phyloP scores from a whole-genome alignment of 1,140 invertebrate species.

The Pachypsylla venusta region DNA sequence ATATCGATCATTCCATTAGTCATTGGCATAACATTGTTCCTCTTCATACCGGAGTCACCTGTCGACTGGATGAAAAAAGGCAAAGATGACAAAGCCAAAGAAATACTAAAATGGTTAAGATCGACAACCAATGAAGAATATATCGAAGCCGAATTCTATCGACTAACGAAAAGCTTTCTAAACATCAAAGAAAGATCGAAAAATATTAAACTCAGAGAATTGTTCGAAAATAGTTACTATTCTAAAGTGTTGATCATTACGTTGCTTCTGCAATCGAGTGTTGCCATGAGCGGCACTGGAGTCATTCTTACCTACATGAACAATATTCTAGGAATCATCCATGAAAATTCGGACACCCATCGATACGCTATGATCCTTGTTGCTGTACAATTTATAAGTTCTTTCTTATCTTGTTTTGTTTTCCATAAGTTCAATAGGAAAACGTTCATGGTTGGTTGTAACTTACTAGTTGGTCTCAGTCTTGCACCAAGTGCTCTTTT shows the following conservation, averaged over 20 bases:
- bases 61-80: no score
- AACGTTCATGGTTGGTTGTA: background rate
- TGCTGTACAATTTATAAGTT: background rate
- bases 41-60: no score
- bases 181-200: background rate
- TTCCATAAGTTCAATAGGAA: constrained; percentile 6
- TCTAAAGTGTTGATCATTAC: background rate
- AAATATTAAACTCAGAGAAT: background rate
- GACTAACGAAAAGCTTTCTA: background rate
- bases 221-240: background rate
- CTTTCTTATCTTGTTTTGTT: background rate
- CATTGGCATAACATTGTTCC: no score
- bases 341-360: background rate
- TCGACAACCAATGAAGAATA: background rate
- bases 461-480: background rate
- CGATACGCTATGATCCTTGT: background rate
- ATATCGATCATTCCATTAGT: no score
- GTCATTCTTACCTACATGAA: background rate
- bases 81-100: background rate
- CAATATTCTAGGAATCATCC: background rate
- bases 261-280: background rate
- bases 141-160: background rate
- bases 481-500: background rate
- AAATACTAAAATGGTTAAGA: background rate
- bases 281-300: background rate